Percentiles rank a stretch among this genome's conserved stretches.
These are phyloP conservation scores for Drosophila koepferae DNA, from an alignment of 2,888 invertebrate genomes.

Conservation along the genomic window DNA sequence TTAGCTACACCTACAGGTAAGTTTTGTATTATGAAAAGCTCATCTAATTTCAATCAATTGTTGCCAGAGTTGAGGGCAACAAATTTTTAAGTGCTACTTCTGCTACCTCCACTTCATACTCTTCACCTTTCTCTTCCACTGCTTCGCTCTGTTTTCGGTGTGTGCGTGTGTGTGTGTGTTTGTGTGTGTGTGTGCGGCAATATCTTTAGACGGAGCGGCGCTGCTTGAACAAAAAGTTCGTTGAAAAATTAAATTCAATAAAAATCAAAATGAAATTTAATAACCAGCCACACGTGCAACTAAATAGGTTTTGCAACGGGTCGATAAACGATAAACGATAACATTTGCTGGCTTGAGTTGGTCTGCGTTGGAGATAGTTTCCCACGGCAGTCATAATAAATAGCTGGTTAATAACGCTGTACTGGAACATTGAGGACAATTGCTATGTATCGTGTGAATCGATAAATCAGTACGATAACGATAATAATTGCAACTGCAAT, in stretches of 20 bases:
- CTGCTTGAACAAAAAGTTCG: constrained; percentile 12
- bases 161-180: neutral
- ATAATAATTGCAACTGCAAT: neutral
- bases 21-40: constrained; percentile 80
- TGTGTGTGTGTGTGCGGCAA: neutral
- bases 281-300: constrained; percentile 21
- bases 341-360: neutral
- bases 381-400: neutral
- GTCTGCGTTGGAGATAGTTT: too few relatives aligned
- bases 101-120: neutral
- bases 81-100: constrained; percentile 61
- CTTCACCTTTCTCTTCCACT: constrained; percentile 14
- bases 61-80: constrained; percentile 56
- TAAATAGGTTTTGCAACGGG: neutral
- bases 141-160: constrained; percentile 19
- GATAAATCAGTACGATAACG: neutral
- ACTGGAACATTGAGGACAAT: neutral
- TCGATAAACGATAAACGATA: constrained; percentile 18
- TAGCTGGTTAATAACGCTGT: neutral
- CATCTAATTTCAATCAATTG: constrained; percentile 82
- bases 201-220: constrained; percentile 1
- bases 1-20: constrained; percentile 24
- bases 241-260: constrained; percentile 39
- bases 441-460: neutral
- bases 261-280: constrained; percentile 57